Conservation (phyloP, 2,888 invertebrate genomes). For the Parochlus steinenii region DNA sequence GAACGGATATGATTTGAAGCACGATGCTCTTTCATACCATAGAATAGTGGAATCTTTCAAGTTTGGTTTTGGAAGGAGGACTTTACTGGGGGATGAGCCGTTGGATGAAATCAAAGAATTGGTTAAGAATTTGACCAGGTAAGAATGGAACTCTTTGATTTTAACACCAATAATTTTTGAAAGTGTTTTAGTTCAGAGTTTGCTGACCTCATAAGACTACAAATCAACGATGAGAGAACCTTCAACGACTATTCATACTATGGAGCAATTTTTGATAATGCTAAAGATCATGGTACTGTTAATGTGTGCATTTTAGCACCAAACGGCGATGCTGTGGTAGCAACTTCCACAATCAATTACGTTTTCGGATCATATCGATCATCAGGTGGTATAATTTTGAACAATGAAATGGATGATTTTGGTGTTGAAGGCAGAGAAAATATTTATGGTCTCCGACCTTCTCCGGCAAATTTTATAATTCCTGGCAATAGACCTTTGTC, state of each 20-base stretch:
- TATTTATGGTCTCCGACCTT: conserved; percentile 58
- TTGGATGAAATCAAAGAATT: conserved; percentile 6
- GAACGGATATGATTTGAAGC: conserved; percentile 27
- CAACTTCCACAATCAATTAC: conserved; percentile 76
- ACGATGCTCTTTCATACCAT: conserved; percentile 39
- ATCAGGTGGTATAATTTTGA: conserved; percentile 13
- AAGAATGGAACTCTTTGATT: conserved; percentile 39
- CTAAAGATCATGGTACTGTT: conserved; percentile 74
- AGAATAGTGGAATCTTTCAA: conserved; percentile 79
- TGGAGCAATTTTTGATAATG: conserved; percentile 41
- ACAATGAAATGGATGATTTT: conserved; percentile 14
- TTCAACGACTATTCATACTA: conserved; percentile 51
- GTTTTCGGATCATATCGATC: conserved; percentile 2
- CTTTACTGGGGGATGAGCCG: conserved; percentile 62
- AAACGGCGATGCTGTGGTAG: conserved; percentile 78
- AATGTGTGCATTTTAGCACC: conserved; percentile 66
- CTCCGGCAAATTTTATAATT: conserved; percentile 64
- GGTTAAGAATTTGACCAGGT: conserved; percentile 43
- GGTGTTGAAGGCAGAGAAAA: conserved; percentile 39
- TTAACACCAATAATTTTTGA: conserved; percentile 31
- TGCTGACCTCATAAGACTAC: conserved; percentile 37
- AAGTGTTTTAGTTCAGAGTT: conserved; percentile 29
- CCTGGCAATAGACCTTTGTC: conserved; percentile 77
- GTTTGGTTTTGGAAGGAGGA: conserved; percentile 75
- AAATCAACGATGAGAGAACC: conserved; percentile 37